Evolutionary conservation across 2,888 invertebrate species (phyloP).

Genomic region (Andrena trimmerana): DNA sequence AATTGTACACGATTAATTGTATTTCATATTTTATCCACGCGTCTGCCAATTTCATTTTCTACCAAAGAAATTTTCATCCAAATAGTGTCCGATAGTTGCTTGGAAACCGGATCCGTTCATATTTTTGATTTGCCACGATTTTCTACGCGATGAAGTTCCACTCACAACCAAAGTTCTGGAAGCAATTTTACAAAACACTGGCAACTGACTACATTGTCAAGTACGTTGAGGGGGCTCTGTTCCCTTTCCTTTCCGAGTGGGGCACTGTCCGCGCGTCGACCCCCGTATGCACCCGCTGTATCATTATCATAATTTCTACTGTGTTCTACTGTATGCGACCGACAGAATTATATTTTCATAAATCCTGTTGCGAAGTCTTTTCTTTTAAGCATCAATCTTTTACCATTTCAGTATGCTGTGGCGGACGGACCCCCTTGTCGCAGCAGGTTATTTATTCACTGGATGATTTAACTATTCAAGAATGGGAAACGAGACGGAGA

Average conservation of each 20-base stretch:
- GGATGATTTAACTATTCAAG: neutral
- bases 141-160: neutral
- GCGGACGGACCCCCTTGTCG: neutral
- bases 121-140: neutral
- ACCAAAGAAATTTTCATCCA: neutral
- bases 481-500: neutral
- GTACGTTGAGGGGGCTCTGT: neutral
- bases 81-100: neutral
- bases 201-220: neutral
- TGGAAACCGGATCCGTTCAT: neutral
- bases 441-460: neutral
- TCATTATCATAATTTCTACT: slow-evolving; percentile 44
- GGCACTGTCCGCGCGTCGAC: neutral
- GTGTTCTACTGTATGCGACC: neutral
- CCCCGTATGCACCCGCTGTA: slow-evolving; percentile 33
- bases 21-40: neutral
- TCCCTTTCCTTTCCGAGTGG: neutral
- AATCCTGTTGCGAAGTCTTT: neutral
- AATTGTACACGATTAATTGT: neutral
- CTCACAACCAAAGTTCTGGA: neutral
- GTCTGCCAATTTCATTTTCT: neutral
- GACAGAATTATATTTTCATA: slow-evolving; percentile 29
- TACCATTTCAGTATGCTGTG: slow-evolving; percentile 3
- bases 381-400: neutral
- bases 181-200: slow-evolving; percentile 25